Percentiles rank a stretch among this genome's conserved stretches.
Evolutionary conservation across 2,888 invertebrate species (phyloP).

Genomic region (Hirudinaria manillensis): DNA sequence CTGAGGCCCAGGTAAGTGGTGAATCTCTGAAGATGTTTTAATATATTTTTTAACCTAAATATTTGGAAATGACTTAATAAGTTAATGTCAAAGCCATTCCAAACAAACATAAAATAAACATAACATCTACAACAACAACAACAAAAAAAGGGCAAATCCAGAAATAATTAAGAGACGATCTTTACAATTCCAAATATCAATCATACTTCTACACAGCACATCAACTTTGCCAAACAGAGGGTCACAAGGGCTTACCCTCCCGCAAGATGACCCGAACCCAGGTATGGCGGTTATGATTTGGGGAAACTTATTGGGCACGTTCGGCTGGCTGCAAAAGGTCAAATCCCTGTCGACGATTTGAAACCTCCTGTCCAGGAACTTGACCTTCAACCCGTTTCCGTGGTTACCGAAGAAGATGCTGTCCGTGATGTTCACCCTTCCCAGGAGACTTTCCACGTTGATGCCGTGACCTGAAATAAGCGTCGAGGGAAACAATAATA

Average conservation of each 20-base stretch:
- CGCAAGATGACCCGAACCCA: constrained; percentile 7
- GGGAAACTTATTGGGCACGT: constrained; percentile 34
- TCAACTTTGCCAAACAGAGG: too few relatives aligned
- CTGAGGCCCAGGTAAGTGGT: constrained; percentile 62
- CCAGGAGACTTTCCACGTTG: constrained; percentile 49
- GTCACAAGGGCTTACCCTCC: not conserved
- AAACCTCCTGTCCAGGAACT: constrained; percentile 42
- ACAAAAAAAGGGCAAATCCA: not conserved
- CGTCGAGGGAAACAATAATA: not conserved
- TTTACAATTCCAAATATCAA: too few relatives aligned
- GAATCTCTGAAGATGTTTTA: constrained; percentile 40
- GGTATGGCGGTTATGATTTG: constrained; percentile 37
- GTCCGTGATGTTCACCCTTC: constrained; percentile 47
- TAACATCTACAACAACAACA: too few relatives aligned
- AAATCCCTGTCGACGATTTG: constrained; percentile 40
- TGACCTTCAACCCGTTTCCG: constrained; percentile 52
- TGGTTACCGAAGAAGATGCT: constrained; percentile 48
- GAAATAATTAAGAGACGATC: not conserved
- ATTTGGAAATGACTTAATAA: not conserved
- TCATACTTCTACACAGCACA: too few relatives aligned
- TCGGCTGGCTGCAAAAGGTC: constrained; percentile 45
- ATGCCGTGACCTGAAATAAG: constrained; percentile 49
- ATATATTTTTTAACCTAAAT: not conserved
- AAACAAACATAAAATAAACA: too few relatives aligned
- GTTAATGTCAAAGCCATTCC: not conserved